Conservation (phyloP, 2,113 vertebrate species). For the Lampris incognitus region DNA sequence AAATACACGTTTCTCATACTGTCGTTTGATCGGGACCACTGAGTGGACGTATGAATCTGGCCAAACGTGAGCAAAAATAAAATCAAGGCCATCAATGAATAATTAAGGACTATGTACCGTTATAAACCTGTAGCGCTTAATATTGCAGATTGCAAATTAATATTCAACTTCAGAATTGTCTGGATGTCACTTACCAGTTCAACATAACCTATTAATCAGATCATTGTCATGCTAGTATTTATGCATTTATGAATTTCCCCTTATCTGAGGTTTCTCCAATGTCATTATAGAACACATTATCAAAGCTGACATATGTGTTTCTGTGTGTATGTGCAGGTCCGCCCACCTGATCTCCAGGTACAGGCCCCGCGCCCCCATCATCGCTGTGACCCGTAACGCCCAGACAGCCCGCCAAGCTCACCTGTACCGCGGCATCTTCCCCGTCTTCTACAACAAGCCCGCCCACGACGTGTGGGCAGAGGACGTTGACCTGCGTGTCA, state of each 20-base stretch:
- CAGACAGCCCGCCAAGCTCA: conserved; percentile 97
- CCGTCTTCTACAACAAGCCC: conserved; percentile 88
- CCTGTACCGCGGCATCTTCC: conserved; percentile 96
- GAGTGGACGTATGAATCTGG: too few relatives aligned
- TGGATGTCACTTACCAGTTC: too few relatives aligned
- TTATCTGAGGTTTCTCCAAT: neutral
- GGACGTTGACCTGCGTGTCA: conserved; percentile 94
- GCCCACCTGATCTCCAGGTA: conserved; percentile 95
- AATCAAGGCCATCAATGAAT: too few relatives aligned
- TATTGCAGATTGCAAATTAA: neutral
- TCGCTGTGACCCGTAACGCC: conserved; percentile 91
- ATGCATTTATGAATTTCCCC: neutral
- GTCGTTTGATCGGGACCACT: too few relatives aligned
- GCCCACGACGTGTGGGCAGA: conserved; percentile 91
- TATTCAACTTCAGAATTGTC: neutral
- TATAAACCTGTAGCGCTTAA: too few relatives aligned
- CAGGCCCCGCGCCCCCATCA: conserved; percentile 95
- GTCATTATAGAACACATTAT: neutral
- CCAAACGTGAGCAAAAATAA: too few relatives aligned
- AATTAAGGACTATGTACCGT: too few relatives aligned
- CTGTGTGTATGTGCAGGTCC: conserved; percentile 81
- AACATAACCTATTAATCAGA: neutral
- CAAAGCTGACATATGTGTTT: neutral
- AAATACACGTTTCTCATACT: too few relatives aligned
- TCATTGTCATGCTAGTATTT: neutral